phyloP scores from a whole-genome alignment of 2,888 invertebrate genomes.

The Dynastes maya region DNA sequence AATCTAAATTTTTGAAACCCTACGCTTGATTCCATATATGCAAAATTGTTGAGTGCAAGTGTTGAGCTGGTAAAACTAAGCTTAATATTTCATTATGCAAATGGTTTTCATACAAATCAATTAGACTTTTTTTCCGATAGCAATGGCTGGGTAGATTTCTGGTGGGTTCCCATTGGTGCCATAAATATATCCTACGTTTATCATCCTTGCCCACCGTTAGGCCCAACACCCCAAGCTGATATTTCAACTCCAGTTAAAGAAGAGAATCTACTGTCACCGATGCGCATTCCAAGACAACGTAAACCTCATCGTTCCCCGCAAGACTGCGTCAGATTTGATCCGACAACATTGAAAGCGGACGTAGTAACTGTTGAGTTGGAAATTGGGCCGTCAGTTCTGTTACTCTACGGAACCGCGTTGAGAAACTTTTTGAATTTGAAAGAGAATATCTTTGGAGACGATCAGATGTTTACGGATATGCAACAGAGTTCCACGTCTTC shows the following conservation, averaged over 20 bases:
- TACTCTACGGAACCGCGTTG: slow-evolving; percentile 93
- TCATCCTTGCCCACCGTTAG: slow-evolving; percentile 92
- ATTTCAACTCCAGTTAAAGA: slow-evolving; percentile 96
- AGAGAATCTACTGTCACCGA: slow-evolving; percentile 91
- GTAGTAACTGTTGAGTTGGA: slow-evolving; percentile 93
- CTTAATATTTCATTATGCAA: no score
- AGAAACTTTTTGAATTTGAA: slow-evolving; percentile 91
- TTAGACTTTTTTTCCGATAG: slow-evolving; percentile 56
- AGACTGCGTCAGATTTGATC: slow-evolving; percentile 87
- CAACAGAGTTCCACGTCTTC: slow-evolving; percentile 74
- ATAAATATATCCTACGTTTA: slow-evolving; percentile 92
- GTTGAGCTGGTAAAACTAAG: no score
- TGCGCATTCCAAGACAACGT: slow-evolving; percentile 86
- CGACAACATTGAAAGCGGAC: slow-evolving; percentile 88
- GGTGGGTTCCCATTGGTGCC: slow-evolving; percentile 96
- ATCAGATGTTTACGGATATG: slow-evolving; percentile 95
- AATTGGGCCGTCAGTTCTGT: slow-evolving; percentile 93
- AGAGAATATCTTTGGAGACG: slow-evolving; percentile 98
- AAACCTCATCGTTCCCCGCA: slow-evolving; percentile 68
- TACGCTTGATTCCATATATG: no score
- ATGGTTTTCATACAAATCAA: background rate
- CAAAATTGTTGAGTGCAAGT: no score
- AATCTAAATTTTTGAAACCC: no score
- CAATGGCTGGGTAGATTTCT: slow-evolving; percentile 95
- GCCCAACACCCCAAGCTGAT: slow-evolving; percentile 91